A percentile compares a stretch with the other conserved stretches of the same genome.
These are phyloP conservation scores for Ormyrus rosae DNA, from an alignment of 2,888 invertebrate genomes.

Conservation along the genomic window DNA sequence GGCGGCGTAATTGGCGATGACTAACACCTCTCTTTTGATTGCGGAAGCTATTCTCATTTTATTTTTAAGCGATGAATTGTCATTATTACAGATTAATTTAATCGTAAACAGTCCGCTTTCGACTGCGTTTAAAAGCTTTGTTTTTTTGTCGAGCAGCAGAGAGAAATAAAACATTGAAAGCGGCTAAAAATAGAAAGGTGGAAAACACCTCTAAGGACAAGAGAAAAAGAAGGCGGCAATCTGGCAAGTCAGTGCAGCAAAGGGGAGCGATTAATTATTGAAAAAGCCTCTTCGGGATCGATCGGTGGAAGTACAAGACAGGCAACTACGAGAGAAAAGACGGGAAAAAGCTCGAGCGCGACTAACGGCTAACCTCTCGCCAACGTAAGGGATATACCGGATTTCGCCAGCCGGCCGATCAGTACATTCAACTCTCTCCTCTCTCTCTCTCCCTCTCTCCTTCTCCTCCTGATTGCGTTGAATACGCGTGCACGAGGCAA, in stretches of 20 bases:
- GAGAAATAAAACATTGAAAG: no score
- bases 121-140: no score
- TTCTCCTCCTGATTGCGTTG: conserved; percentile 63
- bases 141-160: no score
- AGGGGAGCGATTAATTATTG: not conserved
- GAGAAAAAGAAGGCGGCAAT: no score
- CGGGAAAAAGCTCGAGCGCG: not conserved
- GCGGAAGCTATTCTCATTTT: not conserved
- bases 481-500: conserved; percentile 55
- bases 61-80: not conserved
- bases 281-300: not conserved
- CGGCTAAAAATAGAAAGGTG: no score
- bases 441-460: conserved; percentile 1
- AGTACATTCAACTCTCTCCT: conserved; percentile 61
- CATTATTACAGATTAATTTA: no score
- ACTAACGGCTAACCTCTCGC: not conserved
- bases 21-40: no score
- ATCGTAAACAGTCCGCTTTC: no score
- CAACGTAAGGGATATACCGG: conserved; percentile 1
- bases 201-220: no score
- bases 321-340: not conserved
- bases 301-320: not conserved
- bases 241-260: no score
- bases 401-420: conserved; percentile 44
- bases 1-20: no score